A percentile compares a stretch with the other conserved stretches of the same genome.
phyloP scores from a whole-genome alignment of 23 tunicate species.

The Diplosoma virens region DNA sequence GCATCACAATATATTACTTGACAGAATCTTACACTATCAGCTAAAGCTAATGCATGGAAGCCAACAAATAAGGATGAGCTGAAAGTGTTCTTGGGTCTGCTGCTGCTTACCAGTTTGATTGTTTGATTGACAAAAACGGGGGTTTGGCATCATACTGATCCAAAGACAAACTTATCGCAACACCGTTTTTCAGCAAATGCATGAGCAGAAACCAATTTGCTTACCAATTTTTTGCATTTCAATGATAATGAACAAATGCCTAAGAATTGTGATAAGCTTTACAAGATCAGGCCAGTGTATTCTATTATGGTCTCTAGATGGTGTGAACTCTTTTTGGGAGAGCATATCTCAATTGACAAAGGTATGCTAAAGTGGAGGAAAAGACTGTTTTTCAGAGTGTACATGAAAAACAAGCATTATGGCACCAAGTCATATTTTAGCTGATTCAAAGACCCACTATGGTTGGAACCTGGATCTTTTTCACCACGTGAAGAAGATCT shows the following conservation, averaged over 20 bases:
- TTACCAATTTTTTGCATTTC: slow-evolving; percentile 24
- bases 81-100: slow-evolving; percentile 20
- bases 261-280: neutral
- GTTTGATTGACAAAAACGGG: slow-evolving; percentile 2
- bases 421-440: slow-evolving; percentile 43
- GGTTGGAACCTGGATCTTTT: slow-evolving; percentile 33
- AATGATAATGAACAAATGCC: slow-evolving; percentile 26
- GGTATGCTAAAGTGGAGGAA: slow-evolving; percentile 44
- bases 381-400: slow-evolving; percentile 20
- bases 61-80: neutral
- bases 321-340: slow-evolving; percentile 28
- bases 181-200: slow-evolving; percentile 16
- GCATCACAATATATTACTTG: slow-evolving; percentile 10
- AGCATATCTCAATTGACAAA: slow-evolving; percentile 40
- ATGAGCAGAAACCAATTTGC: slow-evolving; percentile 23
- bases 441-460: slow-evolving; percentile 23
- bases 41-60: slow-evolving; percentile 4
- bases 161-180: neutral
- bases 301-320: slow-evolving; percentile 1
- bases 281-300: slow-evolving; percentile 31
- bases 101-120: slow-evolving; percentile 20
- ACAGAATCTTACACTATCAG: neutral
- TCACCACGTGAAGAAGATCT: slow-evolving; percentile 4
- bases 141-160: neutral
- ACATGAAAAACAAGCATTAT: slow-evolving; percentile 40